These are phyloP conservation scores for Trichosurus vulpecula DNA, from an alignment of 2,797 vertebrate species.

Conservation along the genomic window DNA sequence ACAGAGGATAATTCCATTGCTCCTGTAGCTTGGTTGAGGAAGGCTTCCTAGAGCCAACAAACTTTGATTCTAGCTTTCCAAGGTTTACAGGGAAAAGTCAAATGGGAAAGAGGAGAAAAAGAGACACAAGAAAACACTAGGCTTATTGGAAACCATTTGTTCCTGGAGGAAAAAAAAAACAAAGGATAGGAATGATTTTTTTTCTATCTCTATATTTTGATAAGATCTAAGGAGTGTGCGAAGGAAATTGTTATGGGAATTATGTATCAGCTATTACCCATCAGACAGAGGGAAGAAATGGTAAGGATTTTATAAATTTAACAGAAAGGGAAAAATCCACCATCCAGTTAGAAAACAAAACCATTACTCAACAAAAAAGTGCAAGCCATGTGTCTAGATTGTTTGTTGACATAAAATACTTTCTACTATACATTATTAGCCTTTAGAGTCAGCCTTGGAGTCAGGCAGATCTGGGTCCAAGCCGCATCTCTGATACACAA, in stretches of 20 bases:
- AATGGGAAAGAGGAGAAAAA: neutral
- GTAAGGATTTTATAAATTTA: neutral
- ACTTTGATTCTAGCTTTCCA: slow-evolving; percentile 4
- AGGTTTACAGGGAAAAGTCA: slow-evolving; percentile 6
- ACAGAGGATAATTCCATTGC: neutral
- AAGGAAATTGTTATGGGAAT: neutral
- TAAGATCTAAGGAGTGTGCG: slow-evolving; percentile 35
- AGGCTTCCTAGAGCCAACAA: slow-evolving; percentile 21
- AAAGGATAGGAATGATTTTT: neutral
- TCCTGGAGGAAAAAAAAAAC: neutral
- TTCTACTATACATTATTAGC: neutral
- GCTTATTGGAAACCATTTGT: slow-evolving; percentile 18
- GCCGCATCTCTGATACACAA: neutral
- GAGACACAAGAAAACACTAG: slow-evolving; percentile 7
- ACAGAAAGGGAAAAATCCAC: slow-evolving; percentile 27
- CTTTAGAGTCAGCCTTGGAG: slow-evolving; percentile 19
- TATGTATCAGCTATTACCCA: neutral
- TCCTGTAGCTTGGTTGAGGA: neutral
- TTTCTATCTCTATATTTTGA: slow-evolving; percentile 15
- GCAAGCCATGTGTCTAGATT: neutral
- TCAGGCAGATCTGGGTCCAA: slow-evolving; percentile 44
- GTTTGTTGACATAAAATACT: neutral
- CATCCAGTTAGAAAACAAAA: slow-evolving; percentile 11
- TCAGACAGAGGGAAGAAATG: slow-evolving; percentile 18
- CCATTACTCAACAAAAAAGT: slow-evolving; percentile 3